A percentile compares a stretch with the other conserved stretches of the same genome.
phyloP scores from a whole-genome alignment of 30 jellyfish, hydroid and myxozoan genomes.

The Aurelia coerulea region DNA sequence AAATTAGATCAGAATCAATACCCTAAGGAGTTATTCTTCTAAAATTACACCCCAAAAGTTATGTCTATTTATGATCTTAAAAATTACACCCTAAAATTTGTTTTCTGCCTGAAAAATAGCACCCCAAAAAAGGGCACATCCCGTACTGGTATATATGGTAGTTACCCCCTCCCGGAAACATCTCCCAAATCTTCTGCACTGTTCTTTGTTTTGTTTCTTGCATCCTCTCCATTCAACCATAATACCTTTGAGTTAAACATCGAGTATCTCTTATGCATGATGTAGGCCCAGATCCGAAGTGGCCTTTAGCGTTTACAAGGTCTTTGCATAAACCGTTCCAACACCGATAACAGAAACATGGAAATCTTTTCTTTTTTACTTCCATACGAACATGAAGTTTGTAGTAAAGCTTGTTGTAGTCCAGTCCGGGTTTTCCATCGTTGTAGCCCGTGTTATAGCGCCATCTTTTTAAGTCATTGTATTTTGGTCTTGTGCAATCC shows the following conservation, averaged over 20 bases:
- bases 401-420: slow-evolving; percentile 73
- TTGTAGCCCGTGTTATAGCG: slow-evolving; percentile 54
- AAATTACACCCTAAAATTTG: no score
- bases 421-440: slow-evolving; percentile 49
- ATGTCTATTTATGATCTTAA: no score
- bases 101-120: no score
- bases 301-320: slow-evolving; percentile 60
- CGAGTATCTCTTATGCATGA: slow-evolving; percentile 68
- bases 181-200: not conserved
- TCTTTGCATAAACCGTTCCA: slow-evolving; percentile 57
- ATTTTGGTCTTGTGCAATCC: slow-evolving; percentile 76
- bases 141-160: no score
- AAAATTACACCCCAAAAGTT: no score
- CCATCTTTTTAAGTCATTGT: slow-evolving; percentile 31
- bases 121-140: no score
- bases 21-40: no score
- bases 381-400: slow-evolving; percentile 68
- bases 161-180: no score
- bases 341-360: slow-evolving; percentile 71
- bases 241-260: slow-evolving; percentile 14
- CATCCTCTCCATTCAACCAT: not conserved
- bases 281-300: slow-evolving; percentile 61
- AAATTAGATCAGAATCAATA: no score
- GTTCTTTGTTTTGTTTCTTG: not conserved
- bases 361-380: slow-evolving; percentile 60